Evolutionary conservation across 2,888 invertebrate genomes (phyloP), one percentile per base, ranked within the genome.

Genomic region (Trisateles emortualis): DNA sequence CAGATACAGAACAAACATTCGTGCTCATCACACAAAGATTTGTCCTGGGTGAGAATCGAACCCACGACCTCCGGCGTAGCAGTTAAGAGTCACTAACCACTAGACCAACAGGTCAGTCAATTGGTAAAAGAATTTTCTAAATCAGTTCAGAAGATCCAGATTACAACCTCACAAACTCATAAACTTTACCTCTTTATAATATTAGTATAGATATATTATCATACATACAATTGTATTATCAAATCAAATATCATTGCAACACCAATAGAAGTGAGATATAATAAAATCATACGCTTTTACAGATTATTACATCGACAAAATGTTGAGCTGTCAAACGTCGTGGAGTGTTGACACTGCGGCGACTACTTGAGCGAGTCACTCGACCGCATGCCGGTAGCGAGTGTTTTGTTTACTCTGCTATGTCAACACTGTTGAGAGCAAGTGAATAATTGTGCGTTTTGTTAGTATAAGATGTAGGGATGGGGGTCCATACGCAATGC

Each of bases 331-430:
- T 75, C 76, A 78, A 76, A 77, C 71, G 68, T 45, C 39, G 29
- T 71, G 73, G 56, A 76, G 78, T 88, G 81, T 88, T 88, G 84
- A 81, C 83, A 71, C 63, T 79, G 66, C 54, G 70, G 72, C 74
- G 71, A 80, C 80, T 76, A 75, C 81, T 83, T 60, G 79, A 69
- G 64, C 82, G 66, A 86, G 84, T 82, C 70, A 72, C 80, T 81
- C 78, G 76, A 68, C 75, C 73, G 76, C 73, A 74, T 65, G 77
- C 81, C 87, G 83, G 88, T 86, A 87, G 88, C 86, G 75, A 78
- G 76, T 86, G 87, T 86, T 88, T 77, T 88, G 86, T 88, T 79
- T 86, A 81, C 76, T 79, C 84, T 83, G 81, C 87, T 85, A 79
- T 79, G 74, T 79, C 81, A 87, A 87, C 82, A 87, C 38, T 48